Conservation (phyloP, 2,888 invertebrate genomes). For the Agrenia bidenticulata region DNA sequence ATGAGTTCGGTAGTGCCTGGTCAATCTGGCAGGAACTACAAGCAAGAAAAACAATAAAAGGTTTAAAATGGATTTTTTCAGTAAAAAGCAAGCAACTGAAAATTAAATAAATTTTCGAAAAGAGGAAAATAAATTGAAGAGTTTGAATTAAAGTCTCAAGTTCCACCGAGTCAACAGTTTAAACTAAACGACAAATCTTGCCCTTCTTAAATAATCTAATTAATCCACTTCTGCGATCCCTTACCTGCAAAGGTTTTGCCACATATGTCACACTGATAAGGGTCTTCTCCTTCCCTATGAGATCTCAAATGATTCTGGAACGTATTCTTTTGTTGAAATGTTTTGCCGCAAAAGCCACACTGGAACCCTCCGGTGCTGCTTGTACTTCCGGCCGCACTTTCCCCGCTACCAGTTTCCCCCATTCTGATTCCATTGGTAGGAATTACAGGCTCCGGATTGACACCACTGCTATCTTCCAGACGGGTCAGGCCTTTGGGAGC, state of each 20-base stretch:
- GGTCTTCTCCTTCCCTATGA: constrained; percentile 64
- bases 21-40: constrained; percentile 75
- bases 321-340: constrained; percentile 72
- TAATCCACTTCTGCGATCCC: too few species aligned
- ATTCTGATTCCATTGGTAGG: not conserved
- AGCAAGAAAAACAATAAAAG: too few species aligned
- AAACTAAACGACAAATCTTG: not conserved
- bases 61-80: not conserved
- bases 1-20: constrained; percentile 83
- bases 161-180: too few species aligned
- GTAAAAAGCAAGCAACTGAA: too few species aligned
- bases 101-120: too few species aligned
- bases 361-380: constrained; percentile 59
- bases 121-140: not conserved
- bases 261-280: constrained; percentile 85
- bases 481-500: constrained; percentile 21
- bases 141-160: too few species aligned
- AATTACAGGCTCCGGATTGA: constrained; percentile 10
- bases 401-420: constrained; percentile 10
- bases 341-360: constrained; percentile 73
- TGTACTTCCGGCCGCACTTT: constrained; percentile 24
- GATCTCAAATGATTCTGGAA: constrained; percentile 70
- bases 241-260: constrained; percentile 76
- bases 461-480: constrained; percentile 39
- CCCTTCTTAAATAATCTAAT: too few species aligned